These are phyloP conservation scores for Apomyelois bistriatella DNA, from an alignment of 2,888 invertebrate genomes.

Conservation along the genomic window DNA sequence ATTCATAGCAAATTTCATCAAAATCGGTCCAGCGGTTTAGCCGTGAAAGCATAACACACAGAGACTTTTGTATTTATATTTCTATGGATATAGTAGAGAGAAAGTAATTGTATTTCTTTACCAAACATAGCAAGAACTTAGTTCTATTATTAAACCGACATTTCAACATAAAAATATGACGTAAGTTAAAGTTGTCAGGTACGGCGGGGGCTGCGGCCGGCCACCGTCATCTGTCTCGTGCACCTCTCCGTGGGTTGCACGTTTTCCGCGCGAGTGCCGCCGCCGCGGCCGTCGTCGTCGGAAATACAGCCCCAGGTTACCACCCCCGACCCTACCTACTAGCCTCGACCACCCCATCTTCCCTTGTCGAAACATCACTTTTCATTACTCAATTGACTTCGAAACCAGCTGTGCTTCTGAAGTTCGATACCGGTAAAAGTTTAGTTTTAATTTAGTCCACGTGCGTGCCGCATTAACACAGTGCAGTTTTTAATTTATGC, in stretches of 20 bases:
- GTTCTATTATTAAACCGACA: constrained; percentile 13
- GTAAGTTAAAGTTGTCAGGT: constrained; percentile 37
- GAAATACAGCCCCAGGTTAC: constrained; percentile 22
- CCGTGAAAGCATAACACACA: no score
- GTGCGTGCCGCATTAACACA: no score
- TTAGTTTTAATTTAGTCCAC: neutral
- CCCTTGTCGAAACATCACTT: constrained; percentile 22
- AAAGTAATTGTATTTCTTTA: no score
- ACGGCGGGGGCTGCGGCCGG: constrained; percentile 24
- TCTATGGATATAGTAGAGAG: no score
- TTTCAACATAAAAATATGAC: constrained; percentile 33
- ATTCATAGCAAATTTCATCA: no score
- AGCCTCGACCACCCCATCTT: constrained; percentile 32
- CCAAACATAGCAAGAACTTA: neutral
- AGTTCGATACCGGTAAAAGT: neutral
- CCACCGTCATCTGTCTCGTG: constrained; percentile 41
- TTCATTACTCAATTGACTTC: constrained; percentile 35
- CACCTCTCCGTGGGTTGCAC: constrained; percentile 39
- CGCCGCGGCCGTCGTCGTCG: constrained; percentile 28
- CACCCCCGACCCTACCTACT: constrained; percentile 29
- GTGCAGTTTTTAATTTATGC: no score
- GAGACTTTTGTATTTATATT: no score
- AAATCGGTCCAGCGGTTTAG: no score
- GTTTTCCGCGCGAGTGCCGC: constrained; percentile 37
- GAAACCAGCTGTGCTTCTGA: constrained; percentile 11